Evolutionary conservation across 2,888 invertebrate species (phyloP).

Genomic region (Mesoligia furuncula): DNA sequence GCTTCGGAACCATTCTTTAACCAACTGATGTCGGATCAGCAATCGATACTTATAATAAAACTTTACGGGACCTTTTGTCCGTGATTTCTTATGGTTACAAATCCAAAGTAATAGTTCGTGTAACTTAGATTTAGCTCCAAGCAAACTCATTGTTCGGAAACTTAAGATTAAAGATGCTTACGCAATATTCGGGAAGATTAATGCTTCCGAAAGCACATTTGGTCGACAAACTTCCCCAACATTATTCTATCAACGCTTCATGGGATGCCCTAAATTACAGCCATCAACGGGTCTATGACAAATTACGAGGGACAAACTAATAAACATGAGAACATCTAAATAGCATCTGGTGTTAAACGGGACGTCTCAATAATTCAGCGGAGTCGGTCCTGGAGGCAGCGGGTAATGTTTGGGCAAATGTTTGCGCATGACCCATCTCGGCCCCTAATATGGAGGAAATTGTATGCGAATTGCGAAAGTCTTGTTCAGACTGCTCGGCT

Average conservation of each 20-base stretch:
- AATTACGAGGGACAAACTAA: slow-evolving; percentile 81
- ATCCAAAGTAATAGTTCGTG: slow-evolving; percentile 25
- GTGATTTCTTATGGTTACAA: slow-evolving; percentile 53
- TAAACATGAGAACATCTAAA: slow-evolving; percentile 78
- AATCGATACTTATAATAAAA: slow-evolving; percentile 60
- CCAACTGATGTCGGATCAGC: slow-evolving; percentile 59
- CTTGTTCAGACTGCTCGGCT: slow-evolving; percentile 43
- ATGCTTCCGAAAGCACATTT: slow-evolving; percentile 65
- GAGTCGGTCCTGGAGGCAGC: slow-evolving; percentile 58
- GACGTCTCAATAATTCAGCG: slow-evolving; percentile 80
- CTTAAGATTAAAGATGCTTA: slow-evolving; percentile 27
- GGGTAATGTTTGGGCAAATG: slow-evolving; percentile 79
- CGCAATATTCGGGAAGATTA: slow-evolving; percentile 51
- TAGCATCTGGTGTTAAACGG: slow-evolving; percentile 82
- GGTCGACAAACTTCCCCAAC: slow-evolving; percentile 64
- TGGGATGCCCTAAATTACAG: slow-evolving; percentile 77
- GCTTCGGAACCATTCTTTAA: slow-evolving; percentile 62
- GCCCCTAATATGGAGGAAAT: slow-evolving; percentile 56
- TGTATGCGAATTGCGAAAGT: slow-evolving; percentile 59
- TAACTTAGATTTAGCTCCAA: slow-evolving; percentile 15
- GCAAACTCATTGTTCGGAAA: slow-evolving; percentile 19
- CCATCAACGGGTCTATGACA: slow-evolving; percentile 84
- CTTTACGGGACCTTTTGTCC: slow-evolving; percentile 48
- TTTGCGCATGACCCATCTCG: slow-evolving; percentile 74
- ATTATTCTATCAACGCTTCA: slow-evolving; percentile 72